These are phyloP conservation scores for Callipepla squamata DNA, from an alignment of 2,113 vertebrate species.

Conservation along the genomic window DNA sequence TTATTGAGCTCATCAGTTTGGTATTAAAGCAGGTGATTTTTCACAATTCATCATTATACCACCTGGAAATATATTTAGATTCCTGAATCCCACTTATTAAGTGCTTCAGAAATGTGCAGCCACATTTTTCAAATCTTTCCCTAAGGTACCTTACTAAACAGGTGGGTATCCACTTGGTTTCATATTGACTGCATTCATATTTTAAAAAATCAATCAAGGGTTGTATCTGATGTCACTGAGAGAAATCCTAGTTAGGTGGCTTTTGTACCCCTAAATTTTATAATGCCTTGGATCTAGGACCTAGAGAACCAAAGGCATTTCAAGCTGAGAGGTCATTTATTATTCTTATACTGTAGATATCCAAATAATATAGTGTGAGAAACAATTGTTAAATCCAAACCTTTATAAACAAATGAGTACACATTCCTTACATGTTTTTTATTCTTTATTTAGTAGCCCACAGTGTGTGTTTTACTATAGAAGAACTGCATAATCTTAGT, in stretches of 20 bases:
- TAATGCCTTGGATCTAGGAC: neutral
- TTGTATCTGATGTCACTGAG: neutral
- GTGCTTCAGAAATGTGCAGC: neutral
- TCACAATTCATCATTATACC: neutral
- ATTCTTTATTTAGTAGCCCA: neutral
- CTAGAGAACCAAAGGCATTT: neutral
- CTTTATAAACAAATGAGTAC: neutral
- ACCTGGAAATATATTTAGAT: neutral
- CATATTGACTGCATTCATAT: fast-evolving
- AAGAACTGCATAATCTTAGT: neutral
- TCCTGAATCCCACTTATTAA: neutral
- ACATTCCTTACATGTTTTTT: neutral
- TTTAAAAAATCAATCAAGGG: neutral
- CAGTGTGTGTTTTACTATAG: neutral
- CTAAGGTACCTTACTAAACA: neutral
- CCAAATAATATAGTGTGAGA: neutral
- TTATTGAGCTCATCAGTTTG: neutral
- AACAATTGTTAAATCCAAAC: neutral
- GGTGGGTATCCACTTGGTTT: neutral
- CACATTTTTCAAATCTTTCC: neutral
- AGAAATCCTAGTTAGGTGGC: neutral
- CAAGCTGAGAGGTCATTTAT: neutral
- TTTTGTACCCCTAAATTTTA: neutral
- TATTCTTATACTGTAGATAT: neutral
- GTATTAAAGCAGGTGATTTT: neutral